phyloP scores from a whole-genome alignment of 1,140 invertebrate species.

The Argopecten irradians region DNA sequence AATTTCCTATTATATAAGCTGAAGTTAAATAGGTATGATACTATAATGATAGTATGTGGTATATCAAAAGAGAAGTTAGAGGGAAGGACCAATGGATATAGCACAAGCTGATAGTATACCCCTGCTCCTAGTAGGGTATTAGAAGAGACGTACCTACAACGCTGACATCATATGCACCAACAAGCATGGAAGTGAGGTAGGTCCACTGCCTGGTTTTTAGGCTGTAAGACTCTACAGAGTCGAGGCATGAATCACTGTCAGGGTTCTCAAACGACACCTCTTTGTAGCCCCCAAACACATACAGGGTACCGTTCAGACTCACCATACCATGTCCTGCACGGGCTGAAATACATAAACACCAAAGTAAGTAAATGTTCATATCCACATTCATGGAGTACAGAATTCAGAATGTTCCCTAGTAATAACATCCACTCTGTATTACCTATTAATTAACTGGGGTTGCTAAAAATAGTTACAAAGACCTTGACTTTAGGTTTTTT shows the following conservation, averaged over 20 bases:
- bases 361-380: neutral
- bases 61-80: too few relatives aligned
- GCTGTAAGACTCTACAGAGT: constrained; percentile 51
- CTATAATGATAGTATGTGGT: too few relatives aligned
- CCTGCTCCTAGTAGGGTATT: too few relatives aligned
- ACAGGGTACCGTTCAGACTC: constrained; percentile 36
- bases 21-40: too few relatives aligned
- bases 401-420: neutral
- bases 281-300: constrained; percentile 46
- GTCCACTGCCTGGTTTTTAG: constrained; percentile 50
- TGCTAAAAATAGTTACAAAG: too few relatives aligned
- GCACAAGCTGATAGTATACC: too few relatives aligned
- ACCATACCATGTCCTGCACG: constrained; percentile 50
- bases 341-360: constrained; percentile 35
- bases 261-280: constrained; percentile 8
- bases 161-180: constrained; percentile 30
- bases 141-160: neutral
- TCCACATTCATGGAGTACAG: neutral
- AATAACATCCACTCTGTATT: neutral
- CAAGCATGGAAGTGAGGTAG: constrained; percentile 46
- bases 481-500: too few relatives aligned
- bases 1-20: too few relatives aligned
- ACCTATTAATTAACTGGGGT: neutral
- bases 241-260: constrained; percentile 38
- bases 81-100: too few relatives aligned